Evolutionary conservation across 2,797 vertebrate species (phyloP), one percentile per base, ranked within the genome.

Genomic region (Oreochromis mossambicus): DNA sequence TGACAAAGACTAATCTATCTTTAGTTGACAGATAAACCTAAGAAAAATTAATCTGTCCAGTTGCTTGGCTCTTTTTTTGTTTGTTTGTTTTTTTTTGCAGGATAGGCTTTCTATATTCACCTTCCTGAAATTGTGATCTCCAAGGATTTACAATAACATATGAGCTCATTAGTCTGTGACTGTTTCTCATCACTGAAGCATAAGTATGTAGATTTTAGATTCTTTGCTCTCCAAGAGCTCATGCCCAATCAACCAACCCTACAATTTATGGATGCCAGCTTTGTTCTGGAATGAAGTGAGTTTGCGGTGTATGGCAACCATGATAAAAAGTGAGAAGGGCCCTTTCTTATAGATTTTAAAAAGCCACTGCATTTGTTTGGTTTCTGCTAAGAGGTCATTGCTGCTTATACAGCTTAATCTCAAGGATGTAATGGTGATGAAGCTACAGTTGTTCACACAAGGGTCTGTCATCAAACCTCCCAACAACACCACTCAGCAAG

Each of bases 301-400:
- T 87, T 88, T 95, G 92, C 92, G 93, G 92, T 82, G 90, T 88
- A 81, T 81, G 32, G 87, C 90, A 88, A 92, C 89, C 83, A 79
- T 80, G 88, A 86, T 85, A 83, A 81, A 83, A 70, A 87, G 77
- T 5, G 36, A 88, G 83, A 89, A 86, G 54, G 78, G 34, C 61
- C 61, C 19, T 13, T 63, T 38, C 19, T 38, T 38, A 63, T 63
- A 21, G 92, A 92, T 93, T 92, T 80, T 83, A 66, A 92, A 79
- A 93, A 92, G 86, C 63, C 56, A 26, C 80, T 43, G 75, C 34
- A 56, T 94, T 93, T 77, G 79, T 75, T 91, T 87, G 88, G 83
- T 80, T 63, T 83, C 80, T 80, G 56, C 79, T 77, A 82, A 88
- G 83, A 24, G n/a, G 85, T 84, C 84, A 76, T 68, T 77, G 79